A percentile compares a stretch with the other conserved stretches of the same genome.
These are phyloP conservation scores for Aix galericulata DNA, from an alignment of 2,113 vertebrate genomes.

Conservation along the genomic window DNA sequence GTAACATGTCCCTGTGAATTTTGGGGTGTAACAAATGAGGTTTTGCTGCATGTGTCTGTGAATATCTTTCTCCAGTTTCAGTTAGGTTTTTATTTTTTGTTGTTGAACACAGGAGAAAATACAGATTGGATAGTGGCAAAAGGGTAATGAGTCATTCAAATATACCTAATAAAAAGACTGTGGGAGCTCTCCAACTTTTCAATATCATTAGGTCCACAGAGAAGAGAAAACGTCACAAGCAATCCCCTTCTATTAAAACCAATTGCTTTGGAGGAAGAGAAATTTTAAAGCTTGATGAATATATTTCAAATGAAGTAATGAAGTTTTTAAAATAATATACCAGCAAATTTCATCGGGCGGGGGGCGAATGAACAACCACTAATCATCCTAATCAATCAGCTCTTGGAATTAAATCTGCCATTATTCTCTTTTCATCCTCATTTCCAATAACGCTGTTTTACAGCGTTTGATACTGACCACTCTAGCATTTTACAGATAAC, in stretches of 20 bases:
- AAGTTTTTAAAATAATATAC: background rate
- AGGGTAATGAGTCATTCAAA: background rate
- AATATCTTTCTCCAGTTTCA: background rate
- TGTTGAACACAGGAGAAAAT: background rate
- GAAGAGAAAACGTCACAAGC: background rate
- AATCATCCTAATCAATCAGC: background rate
- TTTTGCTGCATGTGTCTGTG: background rate
- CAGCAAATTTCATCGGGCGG: background rate
- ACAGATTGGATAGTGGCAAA: background rate
- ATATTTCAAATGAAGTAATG: background rate
- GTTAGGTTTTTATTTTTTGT: background rate
- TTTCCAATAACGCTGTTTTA: background rate
- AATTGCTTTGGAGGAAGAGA: background rate
- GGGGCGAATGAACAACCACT: background rate
- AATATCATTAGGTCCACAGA: background rate
- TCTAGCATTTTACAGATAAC: background rate
- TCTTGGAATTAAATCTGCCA: background rate
- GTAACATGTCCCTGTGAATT: background rate
- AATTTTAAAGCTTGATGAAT: background rate
- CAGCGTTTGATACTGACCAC: background rate
- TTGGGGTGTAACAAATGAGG: background rate
- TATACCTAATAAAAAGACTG: background rate
- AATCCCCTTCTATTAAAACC: background rate
- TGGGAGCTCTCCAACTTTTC: background rate
- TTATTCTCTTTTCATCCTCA: background rate